Percentiles rank a stretch among this genome's conserved stretches.
These are phyloP conservation scores for Balanococcus diminutus DNA, from an alignment of 2,888 invertebrate species.

Conservation along the genomic window DNA sequence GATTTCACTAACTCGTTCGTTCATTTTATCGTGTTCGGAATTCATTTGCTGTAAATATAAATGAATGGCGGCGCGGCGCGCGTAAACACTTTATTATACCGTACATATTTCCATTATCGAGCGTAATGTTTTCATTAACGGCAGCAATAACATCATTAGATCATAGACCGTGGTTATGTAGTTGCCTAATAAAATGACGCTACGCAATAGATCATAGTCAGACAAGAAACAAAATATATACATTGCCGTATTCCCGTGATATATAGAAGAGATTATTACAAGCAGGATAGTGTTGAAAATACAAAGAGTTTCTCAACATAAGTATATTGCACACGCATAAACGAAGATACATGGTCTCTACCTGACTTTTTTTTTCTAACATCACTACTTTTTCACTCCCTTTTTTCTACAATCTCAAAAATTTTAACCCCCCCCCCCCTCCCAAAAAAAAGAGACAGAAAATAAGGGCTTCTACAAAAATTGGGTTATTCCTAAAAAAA, in stretches of 20 bases:
- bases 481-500: no score
- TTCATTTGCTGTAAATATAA: slow-evolving; percentile 14
- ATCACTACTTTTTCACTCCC: no score
- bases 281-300: no score
- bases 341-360: no score
- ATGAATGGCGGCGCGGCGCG: not conserved
- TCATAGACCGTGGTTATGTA: not conserved
- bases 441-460: no score
- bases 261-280: not conserved
- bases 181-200: not conserved
- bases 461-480: no score
- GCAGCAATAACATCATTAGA: no score
- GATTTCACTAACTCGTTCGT: not conserved
- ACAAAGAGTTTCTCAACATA: not conserved
- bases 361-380: no score
- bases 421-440: no score
- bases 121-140: slow-evolving; percentile 11
- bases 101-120: slow-evolving; percentile 15
- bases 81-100: not conserved
- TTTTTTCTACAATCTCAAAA: no score
- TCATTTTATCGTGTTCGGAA: not conserved
- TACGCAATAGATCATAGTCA: not conserved
- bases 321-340: not conserved
- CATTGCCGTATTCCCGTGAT: not conserved
- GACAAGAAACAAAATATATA: not conserved